phyloP scores from a whole-genome alignment of 2,888 invertebrate genomes.

The Lasioglossum oenotherae region DNA sequence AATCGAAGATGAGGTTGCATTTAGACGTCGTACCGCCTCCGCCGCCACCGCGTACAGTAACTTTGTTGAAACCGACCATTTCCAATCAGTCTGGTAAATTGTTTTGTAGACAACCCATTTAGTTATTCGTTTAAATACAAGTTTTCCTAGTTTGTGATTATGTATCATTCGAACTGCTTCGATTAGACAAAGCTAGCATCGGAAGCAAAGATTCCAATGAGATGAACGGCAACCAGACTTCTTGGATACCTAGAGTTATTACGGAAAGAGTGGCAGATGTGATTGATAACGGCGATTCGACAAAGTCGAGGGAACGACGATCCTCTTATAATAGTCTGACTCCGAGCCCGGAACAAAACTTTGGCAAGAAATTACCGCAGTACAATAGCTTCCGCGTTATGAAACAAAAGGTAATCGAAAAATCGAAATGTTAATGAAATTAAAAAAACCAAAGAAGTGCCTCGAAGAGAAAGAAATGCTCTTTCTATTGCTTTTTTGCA shows the following conservation, averaged over 20 bases:
- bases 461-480: too few relatives aligned
- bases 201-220: constrained; percentile 76
- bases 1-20: constrained; percentile 78
- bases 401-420: constrained; percentile 81
- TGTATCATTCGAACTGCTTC: constrained; percentile 18
- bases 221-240: constrained; percentile 70
- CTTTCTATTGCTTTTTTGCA: too few relatives aligned
- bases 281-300: constrained; percentile 64
- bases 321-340: constrained; percentile 76
- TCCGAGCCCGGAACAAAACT: constrained; percentile 79
- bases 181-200: constrained; percentile 71
- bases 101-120: not conserved
- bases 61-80: constrained; percentile 76
- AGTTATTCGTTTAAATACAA: not conserved
- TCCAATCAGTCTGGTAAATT: constrained; percentile 74
- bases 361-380: constrained; percentile 79
- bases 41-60: constrained; percentile 81
- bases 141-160: not conserved
- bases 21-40: constrained; percentile 80
- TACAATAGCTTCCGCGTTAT: constrained; percentile 82
- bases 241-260: constrained; percentile 71
- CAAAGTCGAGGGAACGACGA: constrained; percentile 72
- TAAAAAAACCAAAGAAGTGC: too few relatives aligned
- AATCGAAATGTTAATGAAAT: not conserved
- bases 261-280: constrained; percentile 63